Percentiles rank a stretch among this genome's conserved stretches.
Evolutionary conservation across 2,888 invertebrate genomes (phyloP).

Genomic region (Stomorhina lunata): DNA sequence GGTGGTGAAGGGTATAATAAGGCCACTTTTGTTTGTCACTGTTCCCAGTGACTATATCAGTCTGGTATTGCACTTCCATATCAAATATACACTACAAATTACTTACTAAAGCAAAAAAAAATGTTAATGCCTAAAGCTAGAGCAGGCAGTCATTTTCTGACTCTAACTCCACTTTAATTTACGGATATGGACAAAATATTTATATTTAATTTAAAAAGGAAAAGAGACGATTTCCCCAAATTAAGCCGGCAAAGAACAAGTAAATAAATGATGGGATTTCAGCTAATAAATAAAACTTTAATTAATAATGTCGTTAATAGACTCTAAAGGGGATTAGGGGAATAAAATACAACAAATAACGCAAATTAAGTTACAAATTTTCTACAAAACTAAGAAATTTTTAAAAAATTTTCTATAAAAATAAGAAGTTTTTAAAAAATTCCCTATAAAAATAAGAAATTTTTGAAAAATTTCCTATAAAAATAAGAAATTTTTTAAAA

Average conservation of each 20-base stretch:
- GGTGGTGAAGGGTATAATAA: no score
- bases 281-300: constrained; percentile 52
- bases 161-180: not conserved
- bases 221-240: no score
- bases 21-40: not conserved
- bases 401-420: no score
- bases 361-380: no score
- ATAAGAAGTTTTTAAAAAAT: no score
- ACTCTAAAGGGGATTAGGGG: constrained; percentile 12
- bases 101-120: constrained; percentile 36
- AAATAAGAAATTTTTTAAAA: no score
- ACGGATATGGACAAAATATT: not conserved
- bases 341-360: no score
- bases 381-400: no score
- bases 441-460: no score
- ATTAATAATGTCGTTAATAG: constrained; percentile 37
- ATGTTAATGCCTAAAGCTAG: constrained; percentile 37
- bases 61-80: not conserved
- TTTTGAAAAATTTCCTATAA: no score
- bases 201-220: not conserved
- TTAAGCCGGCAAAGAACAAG: not conserved
- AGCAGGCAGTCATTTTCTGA: constrained; percentile 26
- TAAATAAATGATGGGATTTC: not conserved
- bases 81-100: constrained; percentile 33
- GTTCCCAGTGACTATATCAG: not conserved